Evolutionary conservation across 2,113 vertebrate species (phyloP).

Genomic region (Nesogale talazaci): DNA sequence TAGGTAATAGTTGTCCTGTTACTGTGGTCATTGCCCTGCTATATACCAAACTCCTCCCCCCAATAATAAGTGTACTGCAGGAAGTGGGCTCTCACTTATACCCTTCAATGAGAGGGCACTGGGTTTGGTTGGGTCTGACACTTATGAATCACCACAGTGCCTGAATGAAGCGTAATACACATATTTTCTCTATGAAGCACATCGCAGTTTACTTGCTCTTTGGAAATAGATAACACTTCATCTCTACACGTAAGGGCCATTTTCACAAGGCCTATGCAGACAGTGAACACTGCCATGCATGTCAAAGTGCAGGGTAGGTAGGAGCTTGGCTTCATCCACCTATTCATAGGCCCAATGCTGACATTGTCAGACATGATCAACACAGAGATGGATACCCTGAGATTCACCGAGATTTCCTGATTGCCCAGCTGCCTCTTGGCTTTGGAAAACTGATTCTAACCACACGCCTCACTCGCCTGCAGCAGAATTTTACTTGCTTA

Average conservation of each 20-base stretch:
- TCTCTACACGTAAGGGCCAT: background rate
- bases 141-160: too few relatives aligned
- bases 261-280: background rate
- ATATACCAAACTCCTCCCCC: background rate
- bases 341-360: too few relatives aligned
- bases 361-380: background rate
- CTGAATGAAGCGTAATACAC: background rate
- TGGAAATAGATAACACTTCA: background rate
- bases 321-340: background rate
- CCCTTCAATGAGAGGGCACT: background rate
- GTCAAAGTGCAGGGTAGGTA: background rate
- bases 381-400: background rate
- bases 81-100: background rate
- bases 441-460: background rate
- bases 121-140: too few relatives aligned
- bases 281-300: background rate
- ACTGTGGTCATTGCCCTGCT: background rate
- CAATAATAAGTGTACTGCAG: background rate
- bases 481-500: background rate
- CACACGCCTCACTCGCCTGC: background rate
- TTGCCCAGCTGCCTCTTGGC: background rate
- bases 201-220: background rate
- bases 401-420: background rate
- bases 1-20: background rate
- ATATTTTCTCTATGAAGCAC: background rate